Base-by-base conservation (phyloP, 2,113 vertebrate species). In the Petaurus breviceps region DNA sequence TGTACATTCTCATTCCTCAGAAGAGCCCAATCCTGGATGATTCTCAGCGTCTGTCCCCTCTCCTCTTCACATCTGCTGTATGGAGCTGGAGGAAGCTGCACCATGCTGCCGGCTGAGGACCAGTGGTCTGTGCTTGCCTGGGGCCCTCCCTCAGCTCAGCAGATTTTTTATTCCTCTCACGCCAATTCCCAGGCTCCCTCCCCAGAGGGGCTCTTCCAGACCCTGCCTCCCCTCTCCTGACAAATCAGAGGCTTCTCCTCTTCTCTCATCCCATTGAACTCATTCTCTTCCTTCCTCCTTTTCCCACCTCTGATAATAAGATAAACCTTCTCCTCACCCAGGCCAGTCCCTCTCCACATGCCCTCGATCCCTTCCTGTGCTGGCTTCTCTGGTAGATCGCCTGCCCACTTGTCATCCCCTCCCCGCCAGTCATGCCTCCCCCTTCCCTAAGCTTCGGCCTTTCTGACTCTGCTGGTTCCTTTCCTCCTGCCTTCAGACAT, bases 201-300 rank as follows among this genome's bases (percentile, higher is more conserved):
- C 25, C 55, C 55, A 28, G 10, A 14, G 28, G 37, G 28, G 57
- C 28, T 37, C 14, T 24, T 9, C 28, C 0, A 2, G 0, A 57
- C 68, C 22, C 49, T 96, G 68, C 90, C 51, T 9, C 57, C 89
- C 46, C 54, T 53, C 24, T 55, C 54, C 28, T 37, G 57, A 68
- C 11, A 37, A 37, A 37, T 68, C 57, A 12, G 28, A 68, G 57
- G 3, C 57, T 28, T 61, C 25, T 61, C 55, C 26, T 28, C 25
- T 57, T 25, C 55, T 28, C 55, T 57, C 55, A 8, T 25, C 55
- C 8, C 25, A 25, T 10, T 57, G 8, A 57, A 8, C 9, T 57
- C 26, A 28, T 57, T 26, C 8, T 57, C 55, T 31, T 61, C 28
- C 26, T 61, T 31, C 26, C 28, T 28, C 2, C 24, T 12, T 28